Evolutionary conservation across 2,113 vertebrate genomes (phyloP).

Genomic region (Meriones unguiculatus): DNA sequence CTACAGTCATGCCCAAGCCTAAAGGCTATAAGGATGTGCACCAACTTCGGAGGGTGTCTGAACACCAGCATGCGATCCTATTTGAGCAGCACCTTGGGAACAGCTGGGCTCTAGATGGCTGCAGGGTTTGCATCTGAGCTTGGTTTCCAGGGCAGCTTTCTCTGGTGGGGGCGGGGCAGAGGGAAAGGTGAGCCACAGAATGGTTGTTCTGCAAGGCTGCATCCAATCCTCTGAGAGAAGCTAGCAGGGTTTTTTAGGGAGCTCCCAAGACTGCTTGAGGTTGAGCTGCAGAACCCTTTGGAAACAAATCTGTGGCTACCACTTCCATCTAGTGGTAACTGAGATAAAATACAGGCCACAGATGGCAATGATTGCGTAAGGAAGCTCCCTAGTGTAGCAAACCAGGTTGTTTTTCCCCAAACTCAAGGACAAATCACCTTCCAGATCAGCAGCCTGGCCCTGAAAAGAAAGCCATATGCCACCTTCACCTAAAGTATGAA

Average conservation of each 20-base stretch:
- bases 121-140: too few relatives aligned
- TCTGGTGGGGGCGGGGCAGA: neutral
- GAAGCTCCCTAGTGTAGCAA: fast-evolving
- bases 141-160: neutral
- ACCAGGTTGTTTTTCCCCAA: fast-evolving
- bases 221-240: neutral
- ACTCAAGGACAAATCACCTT: neutral
- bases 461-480: neutral
- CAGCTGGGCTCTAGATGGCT: neutral
- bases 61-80: too few relatives aligned
- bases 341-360: neutral
- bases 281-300: fast-evolving
- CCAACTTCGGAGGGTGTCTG: neutral
- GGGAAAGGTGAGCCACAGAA: neutral
- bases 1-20: neutral
- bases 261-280: neutral
- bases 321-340: constrained; percentile 27
- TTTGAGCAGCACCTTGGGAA: neutral
- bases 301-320: neutral
- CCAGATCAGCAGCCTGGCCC: neutral
- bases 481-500: neutral
- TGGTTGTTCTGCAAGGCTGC: neutral
- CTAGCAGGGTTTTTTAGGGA: neutral
- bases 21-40: too few relatives aligned
- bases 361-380: fast-evolving